Percentiles rank a stretch among this genome's conserved stretches.
Conservation (phyloP, 2,113 vertebrate genomes). For the Tachycineta bicolor region DNA sequence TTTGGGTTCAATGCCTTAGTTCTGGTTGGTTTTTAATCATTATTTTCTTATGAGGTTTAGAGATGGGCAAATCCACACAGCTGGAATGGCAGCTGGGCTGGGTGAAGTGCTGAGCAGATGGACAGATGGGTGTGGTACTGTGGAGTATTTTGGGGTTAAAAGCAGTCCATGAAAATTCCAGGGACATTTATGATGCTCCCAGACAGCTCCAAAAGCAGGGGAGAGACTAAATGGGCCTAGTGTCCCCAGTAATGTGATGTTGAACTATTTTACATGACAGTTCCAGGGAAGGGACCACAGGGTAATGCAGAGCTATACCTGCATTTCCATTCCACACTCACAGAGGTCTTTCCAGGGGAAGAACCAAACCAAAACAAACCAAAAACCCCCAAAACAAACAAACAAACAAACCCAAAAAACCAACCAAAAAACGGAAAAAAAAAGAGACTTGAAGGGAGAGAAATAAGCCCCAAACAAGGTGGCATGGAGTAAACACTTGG, state of each 20-base stretch:
- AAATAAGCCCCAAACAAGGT: not conserved
- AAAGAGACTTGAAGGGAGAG: not conserved
- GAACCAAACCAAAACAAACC: too few species aligned
- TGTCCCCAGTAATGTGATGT: not conserved
- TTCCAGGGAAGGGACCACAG: not conserved
- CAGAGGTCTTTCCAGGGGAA: not conserved
- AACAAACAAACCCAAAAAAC: too few species aligned
- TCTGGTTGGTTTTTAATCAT: not conserved
- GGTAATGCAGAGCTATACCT: not conserved
- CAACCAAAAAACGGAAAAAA: not conserved
- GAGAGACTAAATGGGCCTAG: not conserved
- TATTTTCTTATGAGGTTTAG: not conserved
- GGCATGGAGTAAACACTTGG: not conserved
- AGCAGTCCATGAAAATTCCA: not conserved
- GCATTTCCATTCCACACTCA: not conserved
- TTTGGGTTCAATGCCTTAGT: not conserved
- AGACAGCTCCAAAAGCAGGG: not conserved
- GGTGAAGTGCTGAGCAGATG: not conserved
- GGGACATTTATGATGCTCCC: not conserved
- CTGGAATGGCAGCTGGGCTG: not conserved
- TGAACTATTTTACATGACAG: not conserved
- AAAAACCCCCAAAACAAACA: too few species aligned
- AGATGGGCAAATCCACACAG: not conserved
- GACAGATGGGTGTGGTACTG: rapidly evolving
- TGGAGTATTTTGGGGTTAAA: not conserved